Percentiles rank a stretch among this genome's conserved stretches.
These are phyloP conservation scores for Brachyistius frenatus DNA, from an alignment of 2,113 vertebrate species.

Conservation along the genomic window DNA sequence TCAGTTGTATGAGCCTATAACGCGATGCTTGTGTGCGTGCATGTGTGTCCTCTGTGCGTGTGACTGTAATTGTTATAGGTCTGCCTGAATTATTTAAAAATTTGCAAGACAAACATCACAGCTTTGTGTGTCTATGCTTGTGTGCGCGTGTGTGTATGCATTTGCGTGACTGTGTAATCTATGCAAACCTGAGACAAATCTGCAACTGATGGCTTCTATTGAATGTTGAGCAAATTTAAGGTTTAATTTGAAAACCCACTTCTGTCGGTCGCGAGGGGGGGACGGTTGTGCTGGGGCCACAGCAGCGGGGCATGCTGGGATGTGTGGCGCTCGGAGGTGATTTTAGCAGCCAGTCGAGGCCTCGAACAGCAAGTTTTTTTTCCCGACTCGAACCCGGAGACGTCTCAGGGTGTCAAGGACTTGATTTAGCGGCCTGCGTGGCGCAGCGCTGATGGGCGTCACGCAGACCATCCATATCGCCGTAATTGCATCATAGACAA, in stretches of 20 bases:
- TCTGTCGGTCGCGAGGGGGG: constrained; percentile 1
- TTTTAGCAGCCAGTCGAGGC: constrained; percentile 14
- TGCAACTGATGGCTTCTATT: constrained; percentile 23
- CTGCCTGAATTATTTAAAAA: constrained; percentile 43
- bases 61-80: constrained; percentile 15
- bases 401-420: constrained; percentile 2
- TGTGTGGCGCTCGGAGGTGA: constrained; percentile 18
- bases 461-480: constrained; percentile 36
- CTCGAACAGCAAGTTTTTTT: constrained; percentile 25
- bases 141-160: not conserved
- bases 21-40: constrained; percentile 20
- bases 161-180: constrained; percentile 24
- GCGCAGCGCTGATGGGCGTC: constrained; percentile 43
- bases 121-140: not conserved
- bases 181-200: constrained; percentile 37
- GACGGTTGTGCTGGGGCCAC: constrained; percentile 11
- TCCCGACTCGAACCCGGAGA: not conserved
- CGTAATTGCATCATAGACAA: constrained; percentile 55
- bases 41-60: not conserved
- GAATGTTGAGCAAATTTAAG: constrained; percentile 13
- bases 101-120: constrained; percentile 65
- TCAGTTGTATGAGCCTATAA: constrained; percentile 38
- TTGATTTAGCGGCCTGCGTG: constrained; percentile 28
- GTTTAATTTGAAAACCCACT: constrained; percentile 15
- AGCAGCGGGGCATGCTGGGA: constrained; percentile 52